Base-by-base conservation (phyloP, 1,140 invertebrate genomes). In the Lanistes nyassanus region DNA sequence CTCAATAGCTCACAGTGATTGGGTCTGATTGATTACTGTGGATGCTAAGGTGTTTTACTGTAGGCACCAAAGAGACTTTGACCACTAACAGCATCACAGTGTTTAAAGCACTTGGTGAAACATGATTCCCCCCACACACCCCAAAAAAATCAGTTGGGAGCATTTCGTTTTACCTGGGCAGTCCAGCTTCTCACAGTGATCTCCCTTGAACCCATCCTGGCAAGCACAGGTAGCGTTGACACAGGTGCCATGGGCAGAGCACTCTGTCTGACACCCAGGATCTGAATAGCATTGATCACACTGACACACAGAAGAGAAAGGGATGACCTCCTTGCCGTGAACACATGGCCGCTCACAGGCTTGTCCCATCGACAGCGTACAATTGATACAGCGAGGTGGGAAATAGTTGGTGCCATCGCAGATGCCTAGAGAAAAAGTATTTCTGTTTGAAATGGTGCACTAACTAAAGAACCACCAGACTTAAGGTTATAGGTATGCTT, bases 181-280 rank as follows among this genome's bases (percentile, higher is more conserved):
- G 39, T 82, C 71, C 13, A 79, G 64, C 23, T 76, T 70, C 42
- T 85, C 81, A 78, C 88, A 90, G 42, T 80, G 75, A 51, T 85
- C 81, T 51, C 88, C 88, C 60, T 83, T 84, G 82, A 83, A 90
- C 9, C 83, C 82, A 11, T 73, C 67, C 56, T 88, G 85, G 80
- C 89, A 90, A 7, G 77, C 11, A 74, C 89, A 90, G 23, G 79
- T 80, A 29, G 81, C 83, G 70, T 84, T 66, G 19, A 62, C 21
- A 75, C 84, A 85, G 5, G 68, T 64, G 26, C 84, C 84, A 36
- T 78, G 77, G 53, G 75, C 75, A 16, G 79, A 82, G 74, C 84
- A 85, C 67, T 84, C 77, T 1, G 79, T 79, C 3, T 79, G 23
- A 79, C 84, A 85, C 7, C 76, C 79, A 65, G 79, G 74, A 42